Percentiles rank a stretch among this genome's conserved stretches.
These are phyloP conservation scores for Conops quadrifasciatus DNA, from an alignment of 2,888 invertebrate species.

Conservation along the genomic window DNA sequence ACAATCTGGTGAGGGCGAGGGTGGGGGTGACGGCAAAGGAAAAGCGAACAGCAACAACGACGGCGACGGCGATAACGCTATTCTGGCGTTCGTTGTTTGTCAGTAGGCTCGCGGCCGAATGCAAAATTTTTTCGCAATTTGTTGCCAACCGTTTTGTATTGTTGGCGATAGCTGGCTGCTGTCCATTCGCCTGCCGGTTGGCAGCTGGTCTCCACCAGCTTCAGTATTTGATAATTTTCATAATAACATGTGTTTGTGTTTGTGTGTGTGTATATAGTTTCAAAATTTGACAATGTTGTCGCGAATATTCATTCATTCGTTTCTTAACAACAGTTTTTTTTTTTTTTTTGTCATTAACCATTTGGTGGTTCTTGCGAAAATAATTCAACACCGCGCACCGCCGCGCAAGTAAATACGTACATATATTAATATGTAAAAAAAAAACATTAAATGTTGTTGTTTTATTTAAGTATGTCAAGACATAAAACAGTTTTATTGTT, in stretches of 20 bases:
- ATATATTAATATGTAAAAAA: no score
- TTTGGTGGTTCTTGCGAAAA: no score
- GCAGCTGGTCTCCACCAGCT: no score
- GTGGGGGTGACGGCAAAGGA: background rate
- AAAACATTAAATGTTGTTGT: no score
- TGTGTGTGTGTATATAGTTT: background rate
- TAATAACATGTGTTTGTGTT: background rate
- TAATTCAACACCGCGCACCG: no score
- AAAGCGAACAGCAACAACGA: background rate
- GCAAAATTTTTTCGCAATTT: background rate
- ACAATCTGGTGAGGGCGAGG: background rate
- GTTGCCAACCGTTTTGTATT: background rate
- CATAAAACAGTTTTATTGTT: no score
- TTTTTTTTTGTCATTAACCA: no score
- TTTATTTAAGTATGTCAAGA: no score
- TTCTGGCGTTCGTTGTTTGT: constrained; percentile 4
- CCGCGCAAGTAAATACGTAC: no score
- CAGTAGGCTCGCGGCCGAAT: constrained; percentile 1
- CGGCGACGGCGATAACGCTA: background rate
- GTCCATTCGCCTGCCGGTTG: background rate
- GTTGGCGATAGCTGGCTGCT: background rate
- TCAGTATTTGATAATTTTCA: background rate
- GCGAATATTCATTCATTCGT: no score
- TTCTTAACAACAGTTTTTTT: no score
- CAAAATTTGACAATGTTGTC: no score